phyloP scores from a whole-genome alignment of 2,113 vertebrate genomes.

The Ginglymostoma cirratum region DNA sequence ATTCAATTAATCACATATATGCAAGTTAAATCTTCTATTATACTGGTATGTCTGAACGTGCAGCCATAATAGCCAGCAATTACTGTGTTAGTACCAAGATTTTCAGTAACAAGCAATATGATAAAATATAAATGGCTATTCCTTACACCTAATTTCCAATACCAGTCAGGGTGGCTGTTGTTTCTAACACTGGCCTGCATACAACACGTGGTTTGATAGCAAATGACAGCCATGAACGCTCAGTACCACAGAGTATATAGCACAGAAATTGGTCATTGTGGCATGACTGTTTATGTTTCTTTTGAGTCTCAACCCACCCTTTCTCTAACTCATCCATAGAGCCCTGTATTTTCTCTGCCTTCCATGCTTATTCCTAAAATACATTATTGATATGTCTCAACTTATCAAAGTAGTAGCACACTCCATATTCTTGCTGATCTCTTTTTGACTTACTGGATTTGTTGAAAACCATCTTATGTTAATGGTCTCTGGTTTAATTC shows the following conservation, averaged over 20 bases:
- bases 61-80: background rate
- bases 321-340: too few relatives aligned
- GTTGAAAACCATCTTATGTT: background rate
- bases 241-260: background rate
- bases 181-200: background rate
- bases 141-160: background rate
- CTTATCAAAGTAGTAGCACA: too few relatives aligned
- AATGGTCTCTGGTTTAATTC: background rate
- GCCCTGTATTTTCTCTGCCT: too few relatives aligned
- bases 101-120: background rate
- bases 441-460: background rate
- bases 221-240: background rate
- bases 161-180: background rate
- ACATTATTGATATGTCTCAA: too few relatives aligned
- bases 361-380: too few relatives aligned
- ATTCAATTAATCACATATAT: background rate
- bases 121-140: background rate
- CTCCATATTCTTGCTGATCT: too few relatives aligned
- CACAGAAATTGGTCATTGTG: background rate
- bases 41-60: background rate
- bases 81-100: background rate
- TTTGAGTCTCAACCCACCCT: too few relatives aligned
- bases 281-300: too few relatives aligned
- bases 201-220: background rate
- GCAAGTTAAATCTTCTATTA: background rate